These are phyloP conservation scores for Leptobrachium leishanense DNA, from an alignment of 2,113 vertebrate species.

Conservation along the genomic window DNA sequence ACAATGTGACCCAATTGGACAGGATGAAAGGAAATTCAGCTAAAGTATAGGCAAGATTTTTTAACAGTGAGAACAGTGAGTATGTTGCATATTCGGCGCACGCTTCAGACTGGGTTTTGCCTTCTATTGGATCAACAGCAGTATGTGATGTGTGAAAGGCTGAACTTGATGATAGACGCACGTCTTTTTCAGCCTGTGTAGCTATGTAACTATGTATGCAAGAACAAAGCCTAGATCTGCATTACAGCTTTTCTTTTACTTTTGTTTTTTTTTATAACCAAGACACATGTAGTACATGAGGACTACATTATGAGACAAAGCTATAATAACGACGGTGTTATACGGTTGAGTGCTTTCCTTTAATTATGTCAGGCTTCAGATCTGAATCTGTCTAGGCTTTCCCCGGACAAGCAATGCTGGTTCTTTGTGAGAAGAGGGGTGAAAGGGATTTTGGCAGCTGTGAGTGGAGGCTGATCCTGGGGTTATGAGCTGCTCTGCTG, in stretches of 20 bases:
- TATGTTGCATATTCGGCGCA: too few species aligned
- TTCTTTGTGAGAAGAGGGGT: background rate
- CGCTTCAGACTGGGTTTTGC: too few species aligned
- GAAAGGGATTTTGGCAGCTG: slow-evolving; percentile 9
- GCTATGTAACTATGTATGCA: too few species aligned
- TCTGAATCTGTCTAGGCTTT: background rate
- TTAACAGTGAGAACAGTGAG: too few species aligned
- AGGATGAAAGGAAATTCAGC: too few species aligned
- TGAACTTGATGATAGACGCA: too few species aligned
- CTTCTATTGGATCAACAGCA: too few species aligned
- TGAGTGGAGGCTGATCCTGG: background rate
- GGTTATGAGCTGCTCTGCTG: slow-evolving; percentile 1
- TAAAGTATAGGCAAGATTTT: too few species aligned
- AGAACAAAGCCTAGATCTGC: background rate
- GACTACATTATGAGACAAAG: background rate
- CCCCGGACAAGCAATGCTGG: background rate
- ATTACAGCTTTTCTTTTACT: background rate
- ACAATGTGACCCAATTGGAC: too few species aligned
- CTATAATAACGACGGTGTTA: background rate
- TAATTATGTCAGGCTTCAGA: background rate
- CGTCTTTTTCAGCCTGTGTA: too few species aligned
- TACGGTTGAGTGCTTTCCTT: background rate
- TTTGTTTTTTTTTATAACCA: background rate
- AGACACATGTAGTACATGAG: background rate
- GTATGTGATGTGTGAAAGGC: too few species aligned